Percentiles rank a stretch among this genome's conserved stretches.
These are phyloP conservation scores for Rhadinocentrus ornatus DNA, from an alignment of 2,797 vertebrate species.

Conservation along the genomic window DNA sequence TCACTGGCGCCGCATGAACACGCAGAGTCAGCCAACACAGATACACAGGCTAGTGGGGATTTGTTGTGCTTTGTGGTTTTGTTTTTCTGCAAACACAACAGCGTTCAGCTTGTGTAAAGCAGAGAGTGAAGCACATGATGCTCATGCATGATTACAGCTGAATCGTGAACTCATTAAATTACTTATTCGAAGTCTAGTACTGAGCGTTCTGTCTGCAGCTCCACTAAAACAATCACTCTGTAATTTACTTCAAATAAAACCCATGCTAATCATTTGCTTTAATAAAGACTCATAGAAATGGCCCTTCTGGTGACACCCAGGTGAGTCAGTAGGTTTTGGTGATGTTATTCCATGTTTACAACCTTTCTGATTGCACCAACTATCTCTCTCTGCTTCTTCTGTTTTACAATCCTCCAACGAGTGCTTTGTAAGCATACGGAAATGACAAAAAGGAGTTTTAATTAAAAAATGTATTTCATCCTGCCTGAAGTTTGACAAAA, in stretches of 20 bases:
- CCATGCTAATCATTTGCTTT: conserved; percentile 52
- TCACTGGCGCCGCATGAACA: conserved; percentile 67
- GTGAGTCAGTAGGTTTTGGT: conserved; percentile 47
- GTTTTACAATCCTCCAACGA: conserved; percentile 63
- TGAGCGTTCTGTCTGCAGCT: conserved; percentile 10
- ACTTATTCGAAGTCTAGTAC: conserved; percentile 37
- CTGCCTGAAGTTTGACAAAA: conserved; percentile 58
- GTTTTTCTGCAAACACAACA: conserved; percentile 56
- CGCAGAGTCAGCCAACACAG: conserved; percentile 41
- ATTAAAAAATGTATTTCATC: conserved; percentile 75
- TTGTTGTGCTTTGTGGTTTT: conserved; percentile 72
- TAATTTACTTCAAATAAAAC: conserved; percentile 58
- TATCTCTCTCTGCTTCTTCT: conserved; percentile 10
- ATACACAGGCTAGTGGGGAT: conserved; percentile 59
- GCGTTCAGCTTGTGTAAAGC: conserved; percentile 48
- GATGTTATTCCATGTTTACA: conserved; percentile 54
- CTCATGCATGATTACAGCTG: conserved; percentile 26
- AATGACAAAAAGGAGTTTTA: conserved; percentile 47
- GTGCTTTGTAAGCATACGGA: conserved; percentile 44
- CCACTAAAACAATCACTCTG: conserved; percentile 45
- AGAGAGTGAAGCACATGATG: conserved; percentile 30
- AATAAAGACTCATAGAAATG: conserved; percentile 69
- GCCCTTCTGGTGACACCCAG: conserved; percentile 41
- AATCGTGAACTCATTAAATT: conserved; percentile 45
- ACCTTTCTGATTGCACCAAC: conserved; percentile 40